phyloP scores from a whole-genome alignment of 30 jellyfish, hydroid and myxozoan genomes.

The Chironex yamaguchii region DNA sequence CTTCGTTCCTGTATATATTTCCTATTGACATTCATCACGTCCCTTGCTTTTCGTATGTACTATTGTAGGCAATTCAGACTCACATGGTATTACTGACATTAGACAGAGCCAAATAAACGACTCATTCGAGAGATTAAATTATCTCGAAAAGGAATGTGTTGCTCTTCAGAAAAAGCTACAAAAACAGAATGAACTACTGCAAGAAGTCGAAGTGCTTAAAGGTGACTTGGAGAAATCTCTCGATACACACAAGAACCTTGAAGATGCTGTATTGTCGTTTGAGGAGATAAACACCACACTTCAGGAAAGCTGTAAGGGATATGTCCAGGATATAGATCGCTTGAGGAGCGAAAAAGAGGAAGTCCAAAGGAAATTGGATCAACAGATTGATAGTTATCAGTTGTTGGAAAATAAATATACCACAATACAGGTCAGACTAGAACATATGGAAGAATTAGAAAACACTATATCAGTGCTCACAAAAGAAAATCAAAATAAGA shows the following conservation, averaged over 20 bases:
- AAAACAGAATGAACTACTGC: constrained; percentile 68
- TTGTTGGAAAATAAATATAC: constrained; percentile 54
- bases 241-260: constrained; percentile 79
- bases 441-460: constrained; percentile 65
- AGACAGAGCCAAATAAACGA: not conserved
- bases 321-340: constrained; percentile 42
- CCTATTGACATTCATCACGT: too few species aligned
- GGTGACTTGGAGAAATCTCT: constrained; percentile 82
- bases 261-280: constrained; percentile 68
- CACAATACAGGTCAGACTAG: constrained; percentile 77
- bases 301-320: constrained; percentile 44
- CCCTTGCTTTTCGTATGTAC: too few species aligned
- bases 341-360: constrained; percentile 43
- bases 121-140: constrained; percentile 14
- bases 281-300: constrained; percentile 74
- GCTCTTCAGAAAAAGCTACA: constrained; percentile 21
- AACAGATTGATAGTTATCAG: constrained; percentile 58
- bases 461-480: constrained; percentile 74
- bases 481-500: constrained; percentile 67
- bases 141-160: constrained; percentile 36
- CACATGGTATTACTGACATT: not conserved
- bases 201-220: constrained; percentile 76
- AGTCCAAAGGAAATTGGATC: constrained; percentile 66
- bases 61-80: too few species aligned
- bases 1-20: too few species aligned